Conservation (phyloP, 1,140 invertebrate genomes). For the Cotesia typhae region DNA sequence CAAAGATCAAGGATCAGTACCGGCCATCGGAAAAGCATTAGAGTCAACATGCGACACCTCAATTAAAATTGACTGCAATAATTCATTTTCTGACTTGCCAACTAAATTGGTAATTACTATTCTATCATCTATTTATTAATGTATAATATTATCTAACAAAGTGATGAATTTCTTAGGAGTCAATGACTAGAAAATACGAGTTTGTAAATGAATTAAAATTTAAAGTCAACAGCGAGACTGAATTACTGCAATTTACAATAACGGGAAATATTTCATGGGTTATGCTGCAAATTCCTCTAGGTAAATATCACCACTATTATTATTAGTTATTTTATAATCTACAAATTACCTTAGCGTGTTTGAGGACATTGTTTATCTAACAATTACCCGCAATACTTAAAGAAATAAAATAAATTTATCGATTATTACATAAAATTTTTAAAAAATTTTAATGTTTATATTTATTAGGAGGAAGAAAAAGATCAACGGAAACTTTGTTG, state of each 20-base stretch:
- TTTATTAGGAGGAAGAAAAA: too few relatives aligned
- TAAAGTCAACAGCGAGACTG: conserved; percentile 31
- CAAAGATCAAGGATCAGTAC: too few relatives aligned
- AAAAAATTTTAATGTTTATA: too few relatives aligned
- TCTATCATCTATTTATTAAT: background rate
- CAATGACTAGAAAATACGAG: conserved; percentile 33
- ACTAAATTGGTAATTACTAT: conserved; percentile 14
- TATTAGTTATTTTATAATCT: background rate
- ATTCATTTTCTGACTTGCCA: background rate
- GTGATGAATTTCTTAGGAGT: conserved; percentile 30
- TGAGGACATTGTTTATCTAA: too few relatives aligned
- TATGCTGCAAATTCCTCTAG: conserved; percentile 46
- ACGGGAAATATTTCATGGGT: conserved; percentile 49
- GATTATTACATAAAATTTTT: too few relatives aligned
- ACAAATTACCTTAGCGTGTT: background rate
- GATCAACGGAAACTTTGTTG: too few relatives aligned
- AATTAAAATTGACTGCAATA: conserved; percentile 23
- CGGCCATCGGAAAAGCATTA: conserved; percentile 27
- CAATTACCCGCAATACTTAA: too few relatives aligned
- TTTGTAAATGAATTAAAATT: conserved; percentile 45
- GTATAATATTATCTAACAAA: background rate
- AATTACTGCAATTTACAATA: conserved; percentile 44
- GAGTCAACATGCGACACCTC: conserved; percentile 21
- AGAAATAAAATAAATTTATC: too few relatives aligned
- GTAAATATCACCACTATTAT: conserved; percentile 44